Conservation (phyloP, 2,797 vertebrate species). For the Podargus strigoides region DNA sequence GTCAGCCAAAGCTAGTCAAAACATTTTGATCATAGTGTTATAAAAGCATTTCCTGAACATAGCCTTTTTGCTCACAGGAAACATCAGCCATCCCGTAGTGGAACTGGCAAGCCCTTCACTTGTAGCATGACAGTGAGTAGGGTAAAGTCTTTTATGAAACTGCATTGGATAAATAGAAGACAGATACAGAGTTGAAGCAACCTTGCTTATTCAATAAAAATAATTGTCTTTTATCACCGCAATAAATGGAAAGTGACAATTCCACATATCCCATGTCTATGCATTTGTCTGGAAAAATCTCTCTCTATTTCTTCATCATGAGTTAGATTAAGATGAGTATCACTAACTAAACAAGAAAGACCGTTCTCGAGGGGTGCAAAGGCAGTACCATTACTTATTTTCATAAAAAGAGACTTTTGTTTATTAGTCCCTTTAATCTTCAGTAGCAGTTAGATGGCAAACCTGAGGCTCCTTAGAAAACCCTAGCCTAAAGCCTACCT, state of each 20-base stretch:
- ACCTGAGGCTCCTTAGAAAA: not conserved
- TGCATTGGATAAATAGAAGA: not conserved
- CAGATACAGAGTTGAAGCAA: not conserved
- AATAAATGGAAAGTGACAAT: not conserved
- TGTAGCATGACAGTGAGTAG: not conserved
- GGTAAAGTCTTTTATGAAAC: not conserved
- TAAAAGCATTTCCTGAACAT: not conserved
- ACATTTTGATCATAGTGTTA: not conserved
- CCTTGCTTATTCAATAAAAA: not conserved
- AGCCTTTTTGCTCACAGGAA: not conserved
- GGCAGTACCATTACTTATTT: not conserved
- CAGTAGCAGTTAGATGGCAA: not conserved
- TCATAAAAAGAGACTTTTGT: not conserved
- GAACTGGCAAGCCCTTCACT: not conserved
- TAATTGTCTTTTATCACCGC: not conserved
- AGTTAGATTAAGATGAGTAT: not conserved
- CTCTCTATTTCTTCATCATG: not conserved
- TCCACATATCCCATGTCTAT: not conserved
- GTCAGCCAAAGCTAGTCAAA: not conserved
- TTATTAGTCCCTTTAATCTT: not conserved
- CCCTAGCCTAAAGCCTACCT: not conserved
- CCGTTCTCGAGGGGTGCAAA: not conserved
- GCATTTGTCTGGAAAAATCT: not conserved
- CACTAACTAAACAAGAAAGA: not conserved
- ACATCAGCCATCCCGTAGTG: not conserved